phyloP scores from a whole-genome alignment of 2,888 invertebrate genomes.

The Drosophila eohydei region DNA sequence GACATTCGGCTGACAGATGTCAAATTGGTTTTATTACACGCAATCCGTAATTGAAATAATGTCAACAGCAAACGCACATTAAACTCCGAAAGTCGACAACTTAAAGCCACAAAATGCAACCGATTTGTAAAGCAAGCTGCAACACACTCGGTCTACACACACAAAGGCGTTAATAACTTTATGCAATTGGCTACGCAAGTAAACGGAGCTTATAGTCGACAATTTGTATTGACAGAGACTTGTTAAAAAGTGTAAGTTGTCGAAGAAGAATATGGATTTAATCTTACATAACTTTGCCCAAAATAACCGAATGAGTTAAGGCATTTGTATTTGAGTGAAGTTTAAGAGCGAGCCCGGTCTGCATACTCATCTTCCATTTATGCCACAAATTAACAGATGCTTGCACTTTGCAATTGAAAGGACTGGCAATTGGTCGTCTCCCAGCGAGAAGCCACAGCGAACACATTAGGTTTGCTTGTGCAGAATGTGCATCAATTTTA shows the following conservation, averaged over 20 bases:
- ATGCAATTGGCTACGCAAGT: neutral
- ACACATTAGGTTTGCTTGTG: too few relatives aligned
- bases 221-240: neutral
- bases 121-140: conserved; percentile 11
- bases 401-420: too few relatives aligned
- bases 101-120: conserved; percentile 29
- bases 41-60: conserved; percentile 61
- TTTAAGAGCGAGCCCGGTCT: too few relatives aligned
- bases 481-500: too few relatives aligned
- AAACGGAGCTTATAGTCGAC: neutral
- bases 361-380: too few relatives aligned
- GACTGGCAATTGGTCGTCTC: too few relatives aligned
- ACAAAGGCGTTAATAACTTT: neutral
- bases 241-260: neutral
- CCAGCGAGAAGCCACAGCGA: too few relatives aligned
- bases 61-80: conserved; percentile 36
- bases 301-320: neutral
- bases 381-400: too few relatives aligned
- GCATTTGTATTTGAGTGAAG: neutral
- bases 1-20: conserved; percentile 59
- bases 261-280: too few relatives aligned
- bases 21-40: conserved; percentile 77
- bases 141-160: neutral
- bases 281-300: neutral
- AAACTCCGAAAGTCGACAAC: conserved; percentile 38